Base-by-base conservation (phyloP, 2,888 invertebrate genomes). In the Drosophila crucigera region DNA sequence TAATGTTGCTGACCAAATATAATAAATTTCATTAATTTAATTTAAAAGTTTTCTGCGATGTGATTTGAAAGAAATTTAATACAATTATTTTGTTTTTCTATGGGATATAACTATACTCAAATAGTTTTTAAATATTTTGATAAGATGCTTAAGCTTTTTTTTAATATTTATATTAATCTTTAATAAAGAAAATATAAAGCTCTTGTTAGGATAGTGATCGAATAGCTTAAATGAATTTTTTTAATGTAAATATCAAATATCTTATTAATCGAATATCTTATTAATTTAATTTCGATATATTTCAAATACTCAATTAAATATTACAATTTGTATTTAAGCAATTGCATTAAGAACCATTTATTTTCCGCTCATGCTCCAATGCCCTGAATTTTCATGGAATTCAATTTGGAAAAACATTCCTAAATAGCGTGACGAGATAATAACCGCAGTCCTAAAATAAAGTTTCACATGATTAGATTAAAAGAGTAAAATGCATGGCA, bases 391-490 rank as follows among this genome's bases (percentile, higher is more conserved):
- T 62, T 68, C 67, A 69, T 68, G 50, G 60, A 58, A 54, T 54
- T 73, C 37, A 69, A 59, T 60, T 71, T 59, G 9, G 39, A 66
- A 66, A 61, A 9, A 25, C 35, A 49, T 41, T 59, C 49, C 5
- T 54, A 66, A 68, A 71, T 63, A 60, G 67, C 78, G 67, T 69
- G 68, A 54, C 76, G 74, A 72, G 68, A 53, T 35, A 64, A 78
- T 14, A 77, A 62, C 73, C 70, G 74, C 80, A 82, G 39, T 56
- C 58, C 60, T 49, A 53, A 68, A 78, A 63, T 65, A 63, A 69
- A 63, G 74, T 80, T 73, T 83, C 82, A 72, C 74, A 76, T 85
- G 71, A 82, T 75, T 76, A 55, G 78, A 82, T 80, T 76, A 83
- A 50, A 58, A 25, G 59, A 55, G 65, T 71, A 73, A 83, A 78